These are phyloP conservation scores for Clarias platycephalus DNA, from an alignment of 2,797 vertebrate species.

Conservation along the genomic window DNA sequence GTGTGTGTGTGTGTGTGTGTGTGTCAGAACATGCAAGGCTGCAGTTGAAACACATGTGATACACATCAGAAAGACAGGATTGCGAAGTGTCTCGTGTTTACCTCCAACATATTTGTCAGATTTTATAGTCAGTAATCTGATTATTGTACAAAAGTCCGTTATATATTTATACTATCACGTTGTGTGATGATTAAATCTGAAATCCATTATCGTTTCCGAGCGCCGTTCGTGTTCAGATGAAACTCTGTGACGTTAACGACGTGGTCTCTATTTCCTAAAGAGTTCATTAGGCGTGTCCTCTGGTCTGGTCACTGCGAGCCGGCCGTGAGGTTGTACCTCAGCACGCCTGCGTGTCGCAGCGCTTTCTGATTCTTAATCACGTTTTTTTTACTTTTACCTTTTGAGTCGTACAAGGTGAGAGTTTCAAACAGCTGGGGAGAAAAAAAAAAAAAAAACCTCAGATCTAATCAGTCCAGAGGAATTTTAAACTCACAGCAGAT, in stretches of 20 bases:
- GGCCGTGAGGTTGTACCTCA: not conserved
- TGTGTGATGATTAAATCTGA: no score
- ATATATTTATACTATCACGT: no score
- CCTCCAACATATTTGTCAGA: no score
- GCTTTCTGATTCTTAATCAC: not conserved
- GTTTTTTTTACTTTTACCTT: not conserved
- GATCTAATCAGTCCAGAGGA: slow-evolving; percentile 2
- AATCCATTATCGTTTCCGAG: not conserved
- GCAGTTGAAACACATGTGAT: not conserved
- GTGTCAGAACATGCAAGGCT: not conserved
- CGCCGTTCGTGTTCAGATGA: not conserved
- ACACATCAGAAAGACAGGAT: no score
- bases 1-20: no score
- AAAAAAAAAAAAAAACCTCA: no score
- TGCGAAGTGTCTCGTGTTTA: not conserved
- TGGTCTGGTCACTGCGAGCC: not conserved
- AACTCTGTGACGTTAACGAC: not conserved
- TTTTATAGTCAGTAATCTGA: no score
- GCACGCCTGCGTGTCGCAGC: no score
- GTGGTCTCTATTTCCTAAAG: no score
- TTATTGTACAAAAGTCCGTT: no score
- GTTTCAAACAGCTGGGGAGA: not conserved
- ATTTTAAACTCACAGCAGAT: not conserved
- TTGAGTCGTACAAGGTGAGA: not conserved
- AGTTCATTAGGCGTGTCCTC: no score